A percentile compares a stretch with the other conserved stretches of the same genome.
phyloP scores from a whole-genome alignment of 2,888 invertebrate genomes.

The Rhagonycha fulva region DNA sequence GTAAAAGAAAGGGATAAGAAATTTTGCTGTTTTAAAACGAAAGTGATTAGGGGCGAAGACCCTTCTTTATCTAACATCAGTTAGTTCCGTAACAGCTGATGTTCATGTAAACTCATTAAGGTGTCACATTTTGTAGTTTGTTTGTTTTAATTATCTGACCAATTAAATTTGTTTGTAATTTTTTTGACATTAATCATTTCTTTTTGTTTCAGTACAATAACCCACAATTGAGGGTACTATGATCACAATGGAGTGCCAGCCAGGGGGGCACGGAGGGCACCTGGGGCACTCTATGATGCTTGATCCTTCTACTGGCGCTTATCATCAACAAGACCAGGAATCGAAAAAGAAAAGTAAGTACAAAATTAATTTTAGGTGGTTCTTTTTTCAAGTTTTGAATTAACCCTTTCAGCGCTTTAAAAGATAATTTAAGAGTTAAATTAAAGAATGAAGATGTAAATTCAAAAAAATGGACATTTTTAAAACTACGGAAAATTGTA shows the following conservation, averaged over 20 bases:
- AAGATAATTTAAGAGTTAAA: too few relatives aligned
- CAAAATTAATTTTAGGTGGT: not conserved
- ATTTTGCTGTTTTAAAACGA: slow-evolving; percentile 14
- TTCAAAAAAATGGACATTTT: too few relatives aligned
- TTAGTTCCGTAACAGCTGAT: slow-evolving; percentile 30
- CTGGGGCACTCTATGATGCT: slow-evolving; percentile 58
- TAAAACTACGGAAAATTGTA: too few relatives aligned
- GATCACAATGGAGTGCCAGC: slow-evolving; percentile 58
- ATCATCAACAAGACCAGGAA: slow-evolving; percentile 51
- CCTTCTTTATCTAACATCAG: slow-evolving; percentile 33
- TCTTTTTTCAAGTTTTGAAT: not conserved
- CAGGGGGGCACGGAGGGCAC: slow-evolving; percentile 56
- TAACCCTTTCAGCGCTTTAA: too few relatives aligned
- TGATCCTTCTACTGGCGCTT: slow-evolving; percentile 50
- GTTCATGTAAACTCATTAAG: slow-evolving; percentile 18
- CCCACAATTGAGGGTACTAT: slow-evolving; percentile 54
- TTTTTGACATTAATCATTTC: slow-evolving; percentile 2
- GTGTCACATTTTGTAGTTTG: slow-evolving; percentile 10
- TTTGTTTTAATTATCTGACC: not conserved
- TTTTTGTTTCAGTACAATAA: slow-evolving; percentile 44
- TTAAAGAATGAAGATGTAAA: too few relatives aligned
- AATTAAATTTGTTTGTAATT: not conserved
- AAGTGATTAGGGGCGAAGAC: slow-evolving; percentile 27
- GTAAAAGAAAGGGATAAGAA: slow-evolving; percentile 31
- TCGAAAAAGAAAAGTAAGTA: slow-evolving; percentile 56